Evolutionary conservation across 2,888 invertebrate genomes (phyloP).

Genomic region (Sicus ferrugineus): DNA sequence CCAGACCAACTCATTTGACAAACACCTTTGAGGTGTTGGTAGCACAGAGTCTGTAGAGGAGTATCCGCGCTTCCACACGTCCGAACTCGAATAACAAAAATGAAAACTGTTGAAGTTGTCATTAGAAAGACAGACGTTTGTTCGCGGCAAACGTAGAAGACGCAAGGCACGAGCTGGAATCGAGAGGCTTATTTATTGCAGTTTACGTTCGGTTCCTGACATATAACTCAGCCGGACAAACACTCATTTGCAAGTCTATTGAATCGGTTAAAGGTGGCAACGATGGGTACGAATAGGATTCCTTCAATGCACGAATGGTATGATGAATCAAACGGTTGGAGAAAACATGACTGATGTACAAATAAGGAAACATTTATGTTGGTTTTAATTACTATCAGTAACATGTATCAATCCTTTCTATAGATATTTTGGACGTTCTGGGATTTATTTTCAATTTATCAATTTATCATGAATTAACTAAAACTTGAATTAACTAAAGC

Average conservation of each 20-base stretch:
- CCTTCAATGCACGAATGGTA: no score
- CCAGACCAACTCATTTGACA: slow-evolving; percentile 55
- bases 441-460: no score
- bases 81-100: slow-evolving; percentile 34
- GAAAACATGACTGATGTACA: no score
- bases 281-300: no score
- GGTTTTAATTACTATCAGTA: no score
- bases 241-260: slow-evolving; percentile 24
- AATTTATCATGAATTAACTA: no score
- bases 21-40: slow-evolving; percentile 28
- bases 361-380: no score
- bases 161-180: background rate
- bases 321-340: no score
- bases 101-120: slow-evolving; percentile 38
- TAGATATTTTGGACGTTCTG: no score
- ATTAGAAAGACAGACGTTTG: slow-evolving; percentile 37
- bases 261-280: background rate
- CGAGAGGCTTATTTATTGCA: slow-evolving; percentile 27
- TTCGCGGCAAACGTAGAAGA: background rate
- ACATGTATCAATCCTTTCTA: no score
- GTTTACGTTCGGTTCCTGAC: slow-evolving; percentile 18
- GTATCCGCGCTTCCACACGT: background rate
- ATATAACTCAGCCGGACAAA: slow-evolving; percentile 2
- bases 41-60: background rate
- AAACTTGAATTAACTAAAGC: no score